phyloP scores from a whole-genome alignment of 2,888 invertebrate species.

The Agrochola circellaris region DNA sequence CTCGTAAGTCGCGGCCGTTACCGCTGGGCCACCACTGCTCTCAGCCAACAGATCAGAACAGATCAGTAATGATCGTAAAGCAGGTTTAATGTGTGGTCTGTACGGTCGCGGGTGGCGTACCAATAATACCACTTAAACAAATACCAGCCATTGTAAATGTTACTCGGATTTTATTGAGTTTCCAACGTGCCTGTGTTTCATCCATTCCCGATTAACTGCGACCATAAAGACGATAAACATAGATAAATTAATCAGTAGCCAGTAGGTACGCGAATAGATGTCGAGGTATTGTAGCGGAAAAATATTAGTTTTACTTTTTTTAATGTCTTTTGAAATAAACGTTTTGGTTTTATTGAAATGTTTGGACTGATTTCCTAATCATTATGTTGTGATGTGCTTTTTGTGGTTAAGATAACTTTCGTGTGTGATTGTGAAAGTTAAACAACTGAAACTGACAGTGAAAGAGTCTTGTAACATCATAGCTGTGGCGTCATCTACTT shows the following conservation, averaged over 20 bases:
- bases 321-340: slow-evolving; percentile 54
- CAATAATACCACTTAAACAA: slow-evolving; percentile 87
- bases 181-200: slow-evolving; percentile 84
- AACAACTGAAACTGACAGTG: too few relatives aligned
- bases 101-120: slow-evolving; percentile 75
- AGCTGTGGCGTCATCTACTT: too few relatives aligned
- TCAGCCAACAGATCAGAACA: too few relatives aligned
- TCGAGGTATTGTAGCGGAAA: slow-evolving; percentile 62
- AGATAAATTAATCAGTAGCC: slow-evolving; percentile 86
- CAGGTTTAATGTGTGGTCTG: slow-evolving; percentile 85
- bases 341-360: slow-evolving; percentile 54
- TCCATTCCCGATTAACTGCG: slow-evolving; percentile 81
- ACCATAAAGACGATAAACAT: slow-evolving; percentile 82
- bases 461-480: too few relatives aligned
- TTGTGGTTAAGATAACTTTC: slow-evolving; percentile 46
- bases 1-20: too few relatives aligned
- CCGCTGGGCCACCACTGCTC: slow-evolving; percentile 10
- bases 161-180: slow-evolving; percentile 85
- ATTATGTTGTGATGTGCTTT: slow-evolving; percentile 45
- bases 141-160: slow-evolving; percentile 81
- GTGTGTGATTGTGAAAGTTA: slow-evolving; percentile 11
- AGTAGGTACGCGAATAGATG: slow-evolving; percentile 68
- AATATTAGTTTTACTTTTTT: slow-evolving; percentile 67
- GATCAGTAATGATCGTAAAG: slow-evolving; percentile 66
- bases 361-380: slow-evolving; percentile 61